Conservation (phyloP, 2,888 invertebrate species). For the Volucella zonaria region DNA sequence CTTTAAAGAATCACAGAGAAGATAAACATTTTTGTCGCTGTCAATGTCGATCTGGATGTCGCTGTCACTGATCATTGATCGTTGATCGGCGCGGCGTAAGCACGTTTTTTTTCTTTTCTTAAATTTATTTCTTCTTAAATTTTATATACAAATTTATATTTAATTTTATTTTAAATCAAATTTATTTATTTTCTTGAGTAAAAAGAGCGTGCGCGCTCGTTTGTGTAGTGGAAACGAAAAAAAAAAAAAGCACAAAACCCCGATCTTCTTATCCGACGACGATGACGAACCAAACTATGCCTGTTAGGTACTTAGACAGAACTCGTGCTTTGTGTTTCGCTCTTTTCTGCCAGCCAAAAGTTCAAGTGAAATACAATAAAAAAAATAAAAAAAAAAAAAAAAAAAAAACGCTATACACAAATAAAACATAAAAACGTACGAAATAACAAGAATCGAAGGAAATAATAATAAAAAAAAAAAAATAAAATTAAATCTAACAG, state of each 20-base stretch:
- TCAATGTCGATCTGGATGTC: neutral
- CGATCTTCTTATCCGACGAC: constrained; percentile 74
- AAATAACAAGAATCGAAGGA: constrained; percentile 69
- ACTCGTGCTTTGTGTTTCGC: constrained; percentile 70
- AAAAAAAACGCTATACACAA: constrained; percentile 18
- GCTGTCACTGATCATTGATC: constrained; percentile 29
- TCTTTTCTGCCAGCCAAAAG: constrained; percentile 72
- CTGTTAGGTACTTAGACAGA: constrained; percentile 74
- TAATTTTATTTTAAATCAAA: neutral
- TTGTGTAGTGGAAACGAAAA: constrained; percentile 16
- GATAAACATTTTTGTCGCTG: constrained; percentile 28
- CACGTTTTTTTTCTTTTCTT: constrained; percentile 14
- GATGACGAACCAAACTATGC: constrained; percentile 74
- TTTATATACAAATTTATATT: constrained; percentile 5
- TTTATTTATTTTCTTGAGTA: neutral
- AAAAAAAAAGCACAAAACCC: constrained; percentile 60
- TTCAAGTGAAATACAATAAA: constrained; percentile 71
- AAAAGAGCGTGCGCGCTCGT: constrained; percentile 68
- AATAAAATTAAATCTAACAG: constrained; percentile 33
- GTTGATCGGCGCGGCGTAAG: constrained; percentile 3
- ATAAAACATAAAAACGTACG: constrained; percentile 56
- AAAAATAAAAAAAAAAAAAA: constrained; percentile 8
- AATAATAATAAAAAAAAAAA: constrained; percentile 40
- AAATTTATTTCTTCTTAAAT: constrained; percentile 13
- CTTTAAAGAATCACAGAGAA: constrained; percentile 27